Percentiles rank a stretch among this genome's conserved stretches.
Evolutionary conservation across 2,888 invertebrate species (phyloP).

Genomic region (Exocentrus adspersus): DNA sequence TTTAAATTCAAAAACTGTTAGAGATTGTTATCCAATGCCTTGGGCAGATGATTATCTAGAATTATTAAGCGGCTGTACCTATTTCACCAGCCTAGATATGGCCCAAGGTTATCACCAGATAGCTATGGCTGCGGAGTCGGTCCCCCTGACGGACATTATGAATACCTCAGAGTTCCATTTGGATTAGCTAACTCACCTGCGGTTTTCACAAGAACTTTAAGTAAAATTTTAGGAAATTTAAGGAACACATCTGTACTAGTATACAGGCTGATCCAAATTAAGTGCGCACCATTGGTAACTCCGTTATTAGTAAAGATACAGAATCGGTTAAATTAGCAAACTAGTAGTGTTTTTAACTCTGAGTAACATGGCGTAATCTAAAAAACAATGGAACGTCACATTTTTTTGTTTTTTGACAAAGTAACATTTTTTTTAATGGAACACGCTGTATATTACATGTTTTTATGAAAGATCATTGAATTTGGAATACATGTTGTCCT

Average conservation of each 20-base stretch:
- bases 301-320: too few relatives aligned
- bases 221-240: neutral
- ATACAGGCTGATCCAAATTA: too few relatives aligned
- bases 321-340: too few relatives aligned
- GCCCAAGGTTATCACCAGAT: neutral
- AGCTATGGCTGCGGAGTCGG: neutral
- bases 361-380: too few relatives aligned
- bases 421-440: too few relatives aligned
- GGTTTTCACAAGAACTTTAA: neutral
- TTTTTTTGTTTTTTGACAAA: too few relatives aligned
- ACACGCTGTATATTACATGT: too few relatives aligned
- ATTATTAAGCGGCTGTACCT: neutral
- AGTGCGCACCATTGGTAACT: too few relatives aligned
- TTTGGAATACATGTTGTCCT: too few relatives aligned
- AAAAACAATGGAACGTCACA: too few relatives aligned
- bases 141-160: neutral
- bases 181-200: neutral
- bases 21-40: neutral
- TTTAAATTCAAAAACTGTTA: neutral
- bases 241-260: neutral
- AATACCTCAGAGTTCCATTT: neutral
- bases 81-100: neutral
- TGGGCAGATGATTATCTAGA: neutral
- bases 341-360: too few relatives aligned
- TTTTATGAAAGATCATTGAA: too few relatives aligned